Evolutionary conservation across 2,113 vertebrate species (phyloP).

Genomic region (Entomyzon cyanotis): DNA sequence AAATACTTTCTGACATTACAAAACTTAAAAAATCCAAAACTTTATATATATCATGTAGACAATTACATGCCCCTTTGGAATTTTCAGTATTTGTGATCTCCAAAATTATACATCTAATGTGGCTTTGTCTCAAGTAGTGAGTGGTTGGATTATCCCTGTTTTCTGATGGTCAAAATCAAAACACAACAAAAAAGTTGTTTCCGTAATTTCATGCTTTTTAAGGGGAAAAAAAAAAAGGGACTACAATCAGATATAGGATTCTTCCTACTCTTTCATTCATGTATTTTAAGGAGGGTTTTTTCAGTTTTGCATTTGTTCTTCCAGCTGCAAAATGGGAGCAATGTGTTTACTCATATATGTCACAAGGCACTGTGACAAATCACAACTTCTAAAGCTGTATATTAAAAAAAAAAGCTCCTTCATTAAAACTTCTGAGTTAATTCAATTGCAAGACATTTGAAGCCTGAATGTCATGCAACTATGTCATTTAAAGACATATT

Average conservation of each 20-base stretch:
- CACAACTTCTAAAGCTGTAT: not conserved
- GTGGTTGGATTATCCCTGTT: not conserved
- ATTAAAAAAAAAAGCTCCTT: not conserved
- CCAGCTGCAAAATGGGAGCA: not conserved
- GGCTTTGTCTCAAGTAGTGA: not conserved
- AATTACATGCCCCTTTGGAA: not conserved
- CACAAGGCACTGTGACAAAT: not conserved
- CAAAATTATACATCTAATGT: not conserved
- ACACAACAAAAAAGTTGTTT: not conserved
- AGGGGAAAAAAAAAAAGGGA: not conserved
- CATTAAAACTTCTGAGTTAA: not conserved
- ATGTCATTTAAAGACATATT: not conserved
- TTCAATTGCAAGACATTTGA: not conserved
- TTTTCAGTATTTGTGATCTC: not conserved
- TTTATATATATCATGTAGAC: not conserved
- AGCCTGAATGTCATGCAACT: not conserved
- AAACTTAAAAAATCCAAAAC: not conserved
- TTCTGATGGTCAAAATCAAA: not conserved
- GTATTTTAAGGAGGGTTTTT: not conserved
- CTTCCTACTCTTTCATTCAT: not conserved
- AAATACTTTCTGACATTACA: not conserved
- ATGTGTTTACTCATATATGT: not conserved
- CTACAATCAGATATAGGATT: not conserved
- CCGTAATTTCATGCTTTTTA: not conserved
- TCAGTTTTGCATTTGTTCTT: not conserved